These are phyloP conservation scores for Acleris laterana DNA, from an alignment of 2,888 invertebrate species.

Conservation along the genomic window DNA sequence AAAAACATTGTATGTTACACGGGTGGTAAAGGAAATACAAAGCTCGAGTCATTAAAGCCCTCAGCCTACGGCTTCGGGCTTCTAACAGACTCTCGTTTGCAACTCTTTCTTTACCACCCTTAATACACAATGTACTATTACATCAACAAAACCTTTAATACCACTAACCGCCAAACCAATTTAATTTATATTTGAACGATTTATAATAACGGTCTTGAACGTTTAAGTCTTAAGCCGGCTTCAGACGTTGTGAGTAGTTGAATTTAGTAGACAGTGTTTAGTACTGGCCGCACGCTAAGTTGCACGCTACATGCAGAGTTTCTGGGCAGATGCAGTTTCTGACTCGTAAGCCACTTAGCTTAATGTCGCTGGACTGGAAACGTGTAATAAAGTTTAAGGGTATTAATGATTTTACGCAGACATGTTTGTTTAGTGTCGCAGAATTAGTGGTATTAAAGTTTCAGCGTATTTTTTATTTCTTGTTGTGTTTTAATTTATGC, in stretches of 20 bases:
- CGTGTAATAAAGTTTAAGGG: background rate
- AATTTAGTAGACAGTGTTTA: constrained; percentile 14
- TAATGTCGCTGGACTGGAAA: constrained; percentile 5
- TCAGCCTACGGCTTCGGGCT: no score
- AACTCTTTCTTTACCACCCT: no score
- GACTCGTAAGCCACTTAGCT: constrained; percentile 25
- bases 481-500: no score
- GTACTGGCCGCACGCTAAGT: constrained; percentile 21
- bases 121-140: no score
- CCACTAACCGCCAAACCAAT: background rate
- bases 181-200: constrained; percentile 13
- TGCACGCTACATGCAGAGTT: constrained; percentile 12
- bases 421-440: constrained; percentile 3
- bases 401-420: background rate
- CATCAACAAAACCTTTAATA: no score
- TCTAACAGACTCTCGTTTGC: no score
- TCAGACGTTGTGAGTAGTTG: constrained; percentile 14
- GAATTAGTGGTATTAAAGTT: background rate
- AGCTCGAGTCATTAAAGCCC: no score
- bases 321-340: constrained; percentile 13
- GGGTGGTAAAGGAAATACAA: no score
- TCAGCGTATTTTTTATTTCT: no score
- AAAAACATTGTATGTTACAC: no score
- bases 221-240: constrained; percentile 11
- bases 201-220: constrained; percentile 12